Percentiles rank a stretch among this genome's conserved stretches.
Evolutionary conservation across 2,888 invertebrate genomes (phyloP).

Genomic region (Elmis aenea): DNA sequence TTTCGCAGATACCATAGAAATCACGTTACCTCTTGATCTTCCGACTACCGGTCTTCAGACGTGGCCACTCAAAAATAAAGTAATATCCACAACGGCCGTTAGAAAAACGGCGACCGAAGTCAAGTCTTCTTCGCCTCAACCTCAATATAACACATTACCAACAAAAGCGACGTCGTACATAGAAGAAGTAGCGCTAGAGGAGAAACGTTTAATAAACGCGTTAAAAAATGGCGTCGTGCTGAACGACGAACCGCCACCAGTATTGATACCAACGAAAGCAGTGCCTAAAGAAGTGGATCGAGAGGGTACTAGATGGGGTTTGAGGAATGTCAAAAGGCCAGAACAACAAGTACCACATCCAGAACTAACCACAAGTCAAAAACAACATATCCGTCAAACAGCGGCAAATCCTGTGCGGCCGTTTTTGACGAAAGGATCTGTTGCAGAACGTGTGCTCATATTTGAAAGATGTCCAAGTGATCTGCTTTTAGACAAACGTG

Average conservation of each 20-base stretch:
- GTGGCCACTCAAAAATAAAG: slow-evolving; percentile 59
- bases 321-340: slow-evolving; percentile 43
- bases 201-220: slow-evolving; percentile 73
- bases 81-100: slow-evolving; percentile 40
- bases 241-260: slow-evolving; percentile 46
- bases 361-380: slow-evolving; percentile 58
- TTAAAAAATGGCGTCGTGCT: slow-evolving; percentile 67
- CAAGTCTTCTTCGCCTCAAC: slow-evolving; percentile 12
- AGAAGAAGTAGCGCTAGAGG: slow-evolving; percentile 74
- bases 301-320: slow-evolving; percentile 41
- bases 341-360: slow-evolving; percentile 60
- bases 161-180: slow-evolving; percentile 36
- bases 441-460: slow-evolving; percentile 84
- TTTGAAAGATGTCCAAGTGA: slow-evolving; percentile 88
- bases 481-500: slow-evolving; percentile 63
- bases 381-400: slow-evolving; percentile 50
- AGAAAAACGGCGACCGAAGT: slow-evolving; percentile 20
- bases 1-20: slow-evolving; percentile 59
- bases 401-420: slow-evolving; percentile 70
- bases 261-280: slow-evolving; percentile 14
- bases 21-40: slow-evolving; percentile 59
- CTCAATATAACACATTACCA: slow-evolving; percentile 19
- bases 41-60: slow-evolving; percentile 48
- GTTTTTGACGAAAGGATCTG: slow-evolving; percentile 83
- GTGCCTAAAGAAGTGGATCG: slow-evolving; percentile 16